Percentiles rank a stretch among this genome's conserved stretches.
Evolutionary conservation across 2,113 vertebrate genomes (phyloP).

Genomic region (Neogale vison): DNA sequence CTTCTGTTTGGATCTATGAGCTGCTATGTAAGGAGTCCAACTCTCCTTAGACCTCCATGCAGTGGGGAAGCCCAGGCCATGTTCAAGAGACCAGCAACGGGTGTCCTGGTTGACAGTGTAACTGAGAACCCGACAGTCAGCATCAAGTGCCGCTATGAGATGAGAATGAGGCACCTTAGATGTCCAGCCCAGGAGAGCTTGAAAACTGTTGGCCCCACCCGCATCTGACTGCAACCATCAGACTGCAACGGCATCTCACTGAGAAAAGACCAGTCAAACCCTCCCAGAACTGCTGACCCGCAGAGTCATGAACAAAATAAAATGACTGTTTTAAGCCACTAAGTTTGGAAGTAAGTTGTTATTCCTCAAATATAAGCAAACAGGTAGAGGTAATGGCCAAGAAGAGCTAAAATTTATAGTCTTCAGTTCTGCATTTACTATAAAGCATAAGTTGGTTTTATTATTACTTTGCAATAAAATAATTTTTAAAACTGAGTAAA

Average conservation of each 20-base stretch:
- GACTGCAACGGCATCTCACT: not conserved
- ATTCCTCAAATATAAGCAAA: not conserved
- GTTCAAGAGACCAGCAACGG: not conserved
- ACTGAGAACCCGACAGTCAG: not conserved
- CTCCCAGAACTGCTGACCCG: not conserved
- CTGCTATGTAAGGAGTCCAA: not conserved
- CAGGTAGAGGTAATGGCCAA: not conserved
- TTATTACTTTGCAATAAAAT: constrained; percentile 21
- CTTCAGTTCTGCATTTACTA: not conserved
- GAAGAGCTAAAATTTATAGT: not conserved
- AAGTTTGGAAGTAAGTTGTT: not conserved
- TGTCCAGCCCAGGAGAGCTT: not conserved
- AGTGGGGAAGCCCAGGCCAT: not conserved
- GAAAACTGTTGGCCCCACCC: not conserved
- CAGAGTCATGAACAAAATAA: not conserved
- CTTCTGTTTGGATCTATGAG: not conserved
- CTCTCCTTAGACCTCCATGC: not conserved
- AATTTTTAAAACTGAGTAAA: not conserved
- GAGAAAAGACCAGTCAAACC: not conserved
- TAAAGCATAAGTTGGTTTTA: not conserved
- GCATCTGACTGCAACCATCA: not conserved
- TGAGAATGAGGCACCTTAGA: not conserved
- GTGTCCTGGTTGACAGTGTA: not conserved
- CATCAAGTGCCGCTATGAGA: not conserved
- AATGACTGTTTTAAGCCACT: not conserved